phyloP scores from a whole-genome alignment of 2,888 invertebrate genomes.

The Lomographa bimaculata region DNA sequence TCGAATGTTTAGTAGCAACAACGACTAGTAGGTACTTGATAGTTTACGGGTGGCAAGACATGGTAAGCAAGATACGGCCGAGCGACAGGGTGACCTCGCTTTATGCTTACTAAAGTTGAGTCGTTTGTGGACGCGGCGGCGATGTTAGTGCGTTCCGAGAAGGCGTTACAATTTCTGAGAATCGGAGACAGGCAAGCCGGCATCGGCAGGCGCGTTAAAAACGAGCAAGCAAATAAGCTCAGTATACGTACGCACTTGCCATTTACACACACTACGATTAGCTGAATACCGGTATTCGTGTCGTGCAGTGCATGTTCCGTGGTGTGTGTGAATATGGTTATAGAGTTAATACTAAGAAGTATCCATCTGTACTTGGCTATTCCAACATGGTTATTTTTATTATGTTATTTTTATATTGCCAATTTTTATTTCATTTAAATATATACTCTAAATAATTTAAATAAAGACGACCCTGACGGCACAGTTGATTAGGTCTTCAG shows the following conservation, averaged over 20 bases:
- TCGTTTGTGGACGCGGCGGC: conserved; percentile 65
- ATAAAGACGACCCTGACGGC: too few relatives aligned
- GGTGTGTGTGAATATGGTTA: conserved; percentile 21
- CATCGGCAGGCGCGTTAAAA: conserved; percentile 58
- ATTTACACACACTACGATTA: conserved; percentile 40
- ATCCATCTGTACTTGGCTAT: not conserved
- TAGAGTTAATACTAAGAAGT: conserved; percentile 28
- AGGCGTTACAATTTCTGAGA: conserved; percentile 82
- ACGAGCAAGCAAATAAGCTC: conserved; percentile 71
- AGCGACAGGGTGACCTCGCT: conserved; percentile 68
- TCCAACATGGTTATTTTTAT: too few relatives aligned
- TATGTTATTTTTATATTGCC: too few relatives aligned
- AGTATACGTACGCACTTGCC: conserved; percentile 69
- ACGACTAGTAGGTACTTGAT: too few relatives aligned
- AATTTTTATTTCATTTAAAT: too few relatives aligned
- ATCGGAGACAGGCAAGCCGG: conserved; percentile 75
- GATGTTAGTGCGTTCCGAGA: conserved; percentile 78
- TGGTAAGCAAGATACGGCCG: too few relatives aligned
- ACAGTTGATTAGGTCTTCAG: too few relatives aligned
- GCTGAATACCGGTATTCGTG: conserved; percentile 30
- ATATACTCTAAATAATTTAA: too few relatives aligned
- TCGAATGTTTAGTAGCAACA: too few relatives aligned
- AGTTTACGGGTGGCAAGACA: too few relatives aligned
- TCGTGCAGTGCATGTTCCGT: conserved; percentile 22
- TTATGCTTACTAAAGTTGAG: conserved; percentile 64